Conservation (phyloP, 2,797 vertebrate genomes). For the Lepus townsendii region DNA sequence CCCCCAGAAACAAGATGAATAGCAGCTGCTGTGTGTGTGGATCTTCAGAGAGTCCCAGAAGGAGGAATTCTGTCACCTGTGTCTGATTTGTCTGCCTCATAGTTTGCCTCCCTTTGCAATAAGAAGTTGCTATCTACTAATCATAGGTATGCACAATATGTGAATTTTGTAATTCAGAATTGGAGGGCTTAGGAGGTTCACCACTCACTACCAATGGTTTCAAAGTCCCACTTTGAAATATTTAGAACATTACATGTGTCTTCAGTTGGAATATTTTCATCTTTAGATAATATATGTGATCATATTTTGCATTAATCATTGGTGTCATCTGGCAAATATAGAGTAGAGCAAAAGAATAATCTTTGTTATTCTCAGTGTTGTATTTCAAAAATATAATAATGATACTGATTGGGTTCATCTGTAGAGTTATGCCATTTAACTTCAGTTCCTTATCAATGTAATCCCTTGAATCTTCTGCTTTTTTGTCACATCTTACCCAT, state of each 20-base stretch:
- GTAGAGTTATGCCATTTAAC: not conserved
- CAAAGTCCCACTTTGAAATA: not conserved
- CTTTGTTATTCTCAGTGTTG: not conserved
- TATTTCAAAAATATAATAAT: not conserved
- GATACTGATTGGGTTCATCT: not conserved
- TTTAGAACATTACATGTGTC: not conserved
- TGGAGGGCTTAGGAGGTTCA: not conserved
- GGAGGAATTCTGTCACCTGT: constrained; percentile 75
- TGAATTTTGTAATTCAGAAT: not conserved
- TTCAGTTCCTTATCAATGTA: not conserved
- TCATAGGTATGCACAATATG: not conserved
- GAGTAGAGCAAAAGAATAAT: not conserved
- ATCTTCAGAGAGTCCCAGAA: constrained; percentile 77
- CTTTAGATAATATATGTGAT: not conserved
- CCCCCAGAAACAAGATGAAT: constrained; percentile 67
- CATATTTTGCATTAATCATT: not conserved
- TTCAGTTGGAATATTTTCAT: not conserved
- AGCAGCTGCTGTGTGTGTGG: constrained; percentile 51
- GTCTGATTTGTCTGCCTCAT: constrained; percentile 74
- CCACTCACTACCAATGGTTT: not conserved
- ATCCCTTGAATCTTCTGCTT: not conserved
- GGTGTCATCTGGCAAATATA: not conserved
- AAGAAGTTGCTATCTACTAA: not conserved
- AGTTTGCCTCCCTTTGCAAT: constrained; percentile 30
- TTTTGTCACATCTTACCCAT: not conserved